A percentile compares a stretch with the other conserved stretches of the same genome.
Conservation (phyloP, 2,797 vertebrate genomes). For the Xiphophorus birchmanni region DNA sequence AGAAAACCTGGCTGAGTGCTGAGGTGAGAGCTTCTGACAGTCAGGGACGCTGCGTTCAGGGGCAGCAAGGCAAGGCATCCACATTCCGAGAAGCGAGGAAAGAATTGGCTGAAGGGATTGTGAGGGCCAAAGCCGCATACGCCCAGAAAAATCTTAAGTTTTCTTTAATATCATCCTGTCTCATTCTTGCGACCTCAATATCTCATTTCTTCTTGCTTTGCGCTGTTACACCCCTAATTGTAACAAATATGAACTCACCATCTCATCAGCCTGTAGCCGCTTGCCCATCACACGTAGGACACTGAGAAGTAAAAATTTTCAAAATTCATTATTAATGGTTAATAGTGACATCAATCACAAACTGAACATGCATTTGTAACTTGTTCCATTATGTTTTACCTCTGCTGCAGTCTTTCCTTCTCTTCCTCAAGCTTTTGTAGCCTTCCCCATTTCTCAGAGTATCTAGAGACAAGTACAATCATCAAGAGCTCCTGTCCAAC, state of each 20-base stretch:
- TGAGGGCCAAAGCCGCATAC: no score
- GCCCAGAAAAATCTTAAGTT: no score
- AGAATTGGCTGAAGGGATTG: no score
- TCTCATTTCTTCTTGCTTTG: no score
- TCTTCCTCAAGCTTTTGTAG: constrained; percentile 88
- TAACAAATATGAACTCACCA: constrained; percentile 80
- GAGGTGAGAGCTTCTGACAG: no score
- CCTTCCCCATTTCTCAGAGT: constrained; percentile 89
- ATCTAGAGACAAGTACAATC: constrained; percentile 73
- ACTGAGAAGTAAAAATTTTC: constrained; percentile 65
- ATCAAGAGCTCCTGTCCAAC: background rate
- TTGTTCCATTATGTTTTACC: constrained; percentile 71
- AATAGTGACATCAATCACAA: background rate
- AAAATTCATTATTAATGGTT: background rate
- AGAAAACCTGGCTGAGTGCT: no score
- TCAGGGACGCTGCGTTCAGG: no score
- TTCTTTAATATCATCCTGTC: no score
- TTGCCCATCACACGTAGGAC: constrained; percentile 89
- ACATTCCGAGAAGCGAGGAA: no score
- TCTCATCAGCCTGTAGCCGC: constrained; percentile 88
- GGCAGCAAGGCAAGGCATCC: no score
- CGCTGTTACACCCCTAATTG: background rate
- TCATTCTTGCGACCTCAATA: no score
- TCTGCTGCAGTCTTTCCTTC: constrained; percentile 90
- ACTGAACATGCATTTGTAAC: background rate